Evolutionary conservation across 2,113 vertebrate genomes (phyloP), one percentile per base, ranked within the genome.

Genomic region (Dunckerocampus dactyliophorus): DNA sequence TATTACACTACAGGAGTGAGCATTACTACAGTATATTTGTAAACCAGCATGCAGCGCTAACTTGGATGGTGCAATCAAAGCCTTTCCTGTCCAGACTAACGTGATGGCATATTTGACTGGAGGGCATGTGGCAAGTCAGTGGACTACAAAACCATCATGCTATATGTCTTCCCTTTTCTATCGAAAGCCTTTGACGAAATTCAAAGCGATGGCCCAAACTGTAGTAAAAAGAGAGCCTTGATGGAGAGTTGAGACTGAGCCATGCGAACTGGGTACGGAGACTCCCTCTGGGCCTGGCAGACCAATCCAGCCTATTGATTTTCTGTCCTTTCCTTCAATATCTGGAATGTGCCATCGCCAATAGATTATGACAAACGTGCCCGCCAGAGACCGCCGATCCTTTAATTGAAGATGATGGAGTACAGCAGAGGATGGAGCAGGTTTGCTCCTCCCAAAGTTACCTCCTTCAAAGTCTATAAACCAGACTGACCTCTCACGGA

Each of bases 281-380:
- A 82, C 82, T 86, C 86, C 88, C 88, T 67, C 62, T 76, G 88
- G 86, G 83, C 82, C 80, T 74, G 81, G 83, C 88, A 86, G 85
- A 76, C 85, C 87, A 87, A 87, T 90, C 82, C 88, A 80, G 76
- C 76, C 74, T 86, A 91, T 91, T 87, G 89, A 91, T 91, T 90
- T 90, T 69, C 88, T 89, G 90, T 90, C 90, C 79, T 85, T 86
- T 87, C 79, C 85, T 90, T 89, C 88, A 86, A 89, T 89, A 90
- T 89, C 82, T 85, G 81, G 83, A 91, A 87, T 80, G 85, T 74
- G 48, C 72, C 74, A 76, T 74, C 81, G 79, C 81, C 85, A 85
- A 89, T 86, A 89, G 87, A 91, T 90, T 86, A 91, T 90, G 90
- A 90, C 89, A 90, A 89, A 89, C 85, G 75, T 81, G 86, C 74